phyloP scores from a whole-genome alignment of 2,113 vertebrate genomes.

The Falco punctatus region DNA sequence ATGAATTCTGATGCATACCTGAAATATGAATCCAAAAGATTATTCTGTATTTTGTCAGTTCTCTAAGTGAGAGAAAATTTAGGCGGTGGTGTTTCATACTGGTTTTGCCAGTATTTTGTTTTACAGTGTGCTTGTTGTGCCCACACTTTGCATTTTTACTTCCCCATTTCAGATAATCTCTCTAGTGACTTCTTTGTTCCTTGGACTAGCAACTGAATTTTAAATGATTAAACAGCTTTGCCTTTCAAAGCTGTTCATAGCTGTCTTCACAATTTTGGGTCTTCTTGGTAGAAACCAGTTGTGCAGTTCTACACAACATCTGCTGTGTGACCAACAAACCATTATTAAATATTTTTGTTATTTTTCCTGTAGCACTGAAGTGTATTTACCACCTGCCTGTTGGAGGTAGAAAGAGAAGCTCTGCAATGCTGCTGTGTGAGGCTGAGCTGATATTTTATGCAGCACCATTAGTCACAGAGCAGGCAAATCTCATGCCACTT shows the following conservation, averaged over 20 bases:
- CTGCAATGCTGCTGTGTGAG: neutral
- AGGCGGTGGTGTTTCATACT: neutral
- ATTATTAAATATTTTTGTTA: neutral
- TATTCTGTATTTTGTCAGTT: neutral
- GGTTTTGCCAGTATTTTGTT: neutral
- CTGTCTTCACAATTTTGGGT: neutral
- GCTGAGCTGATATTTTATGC: neutral
- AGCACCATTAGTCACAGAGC: constrained; percentile 25
- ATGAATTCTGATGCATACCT: neutral
- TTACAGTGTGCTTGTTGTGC: neutral
- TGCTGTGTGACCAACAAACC: neutral
- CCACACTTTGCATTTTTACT: neutral
- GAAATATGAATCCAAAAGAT: neutral
- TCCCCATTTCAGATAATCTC: neutral
- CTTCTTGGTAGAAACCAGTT: neutral
- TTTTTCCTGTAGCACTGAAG: neutral
- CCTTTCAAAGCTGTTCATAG: neutral
- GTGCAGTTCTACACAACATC: neutral
- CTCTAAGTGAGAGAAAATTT: neutral
- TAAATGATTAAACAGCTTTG: neutral
- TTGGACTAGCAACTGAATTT: neutral
- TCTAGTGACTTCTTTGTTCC: neutral
- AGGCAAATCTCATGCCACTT: neutral
- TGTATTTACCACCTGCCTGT: neutral
- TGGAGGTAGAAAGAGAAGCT: neutral